These are phyloP conservation scores for Cephus nigrinus DNA, from an alignment of 2,888 invertebrate genomes.

Conservation along the genomic window DNA sequence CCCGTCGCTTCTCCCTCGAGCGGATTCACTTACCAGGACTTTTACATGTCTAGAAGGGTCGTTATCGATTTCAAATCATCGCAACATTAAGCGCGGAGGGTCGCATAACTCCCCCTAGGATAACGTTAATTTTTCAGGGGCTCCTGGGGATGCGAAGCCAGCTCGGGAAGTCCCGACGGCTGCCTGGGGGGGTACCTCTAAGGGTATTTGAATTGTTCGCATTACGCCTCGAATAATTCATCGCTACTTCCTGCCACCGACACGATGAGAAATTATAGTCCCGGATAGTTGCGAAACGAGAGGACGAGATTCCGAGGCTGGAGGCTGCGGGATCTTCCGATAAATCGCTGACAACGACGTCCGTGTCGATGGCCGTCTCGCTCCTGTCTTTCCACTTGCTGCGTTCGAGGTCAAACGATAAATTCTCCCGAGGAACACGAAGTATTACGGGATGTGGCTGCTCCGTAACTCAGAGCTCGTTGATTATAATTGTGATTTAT, in stretches of 20 bases:
- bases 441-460: slow-evolving; percentile 10
- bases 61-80: slow-evolving; percentile 58
- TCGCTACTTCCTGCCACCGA: slow-evolving; percentile 45
- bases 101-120: slow-evolving; percentile 19
- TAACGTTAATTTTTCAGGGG: slow-evolving; percentile 46
- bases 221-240: slow-evolving; percentile 54
- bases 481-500: slow-evolving; percentile 59
- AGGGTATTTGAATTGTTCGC: slow-evolving; percentile 52
- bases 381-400: neutral
- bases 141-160: slow-evolving; percentile 24
- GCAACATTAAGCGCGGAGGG: slow-evolving; percentile 38
- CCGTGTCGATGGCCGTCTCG: too few species aligned
- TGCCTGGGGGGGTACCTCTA: slow-evolving; percentile 23
- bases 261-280: slow-evolving; percentile 46
- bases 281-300: neutral
- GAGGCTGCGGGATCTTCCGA: neutral
- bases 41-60: slow-evolving; percentile 35
- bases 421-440: slow-evolving; percentile 2
- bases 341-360: too few species aligned
- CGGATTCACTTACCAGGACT: slow-evolving; percentile 43
- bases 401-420: neutral
- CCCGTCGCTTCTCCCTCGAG: neutral
- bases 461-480: slow-evolving; percentile 44
- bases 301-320: too few species aligned
- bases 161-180: slow-evolving; percentile 1